These are phyloP conservation scores for Forbesichthys agassizii DNA, from an alignment of 2,113 vertebrate species.

Conservation along the genomic window DNA sequence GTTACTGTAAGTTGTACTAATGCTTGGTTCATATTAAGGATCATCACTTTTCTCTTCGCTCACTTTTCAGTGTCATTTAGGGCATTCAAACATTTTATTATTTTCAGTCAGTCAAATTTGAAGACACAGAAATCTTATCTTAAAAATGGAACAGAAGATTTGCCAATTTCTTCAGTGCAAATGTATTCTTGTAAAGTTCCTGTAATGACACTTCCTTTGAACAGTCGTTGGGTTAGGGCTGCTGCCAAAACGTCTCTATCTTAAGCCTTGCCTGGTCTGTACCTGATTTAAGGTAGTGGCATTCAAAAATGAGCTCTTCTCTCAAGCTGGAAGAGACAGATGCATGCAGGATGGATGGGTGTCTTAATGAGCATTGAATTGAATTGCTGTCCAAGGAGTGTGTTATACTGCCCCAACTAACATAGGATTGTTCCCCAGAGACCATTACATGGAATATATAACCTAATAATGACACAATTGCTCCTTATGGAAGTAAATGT, in stretches of 20 bases:
- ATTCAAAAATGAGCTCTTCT: constrained; percentile 45
- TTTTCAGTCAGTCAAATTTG: not conserved
- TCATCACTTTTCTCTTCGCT: not conserved
- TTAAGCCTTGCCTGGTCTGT: constrained; percentile 24
- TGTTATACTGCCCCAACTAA: not conserved
- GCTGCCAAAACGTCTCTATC: constrained; percentile 46
- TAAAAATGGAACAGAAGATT: constrained; percentile 27
- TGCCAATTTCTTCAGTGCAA: constrained; percentile 9
- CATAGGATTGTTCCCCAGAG: not conserved
- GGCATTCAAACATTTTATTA: too few relatives aligned
- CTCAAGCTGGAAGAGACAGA: constrained; percentile 25
- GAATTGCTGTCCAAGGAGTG: not conserved
- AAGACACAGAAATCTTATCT: constrained; percentile 12
- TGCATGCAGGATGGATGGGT: too few relatives aligned
- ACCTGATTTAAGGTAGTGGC: constrained; percentile 25
- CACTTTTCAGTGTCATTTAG: not conserved
- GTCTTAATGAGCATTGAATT: constrained; percentile 14
- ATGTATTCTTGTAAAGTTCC: constrained; percentile 40
- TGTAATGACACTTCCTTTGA: constrained; percentile 22
- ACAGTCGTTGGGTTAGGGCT: constrained; percentile 48
- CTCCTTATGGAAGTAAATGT: not conserved
- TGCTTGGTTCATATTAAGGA: not conserved
- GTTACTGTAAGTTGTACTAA: too few relatives aligned
- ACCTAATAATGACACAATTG: not conserved
- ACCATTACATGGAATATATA: not conserved